Evolutionary conservation across 2,113 vertebrate species (phyloP), one percentile per base, ranked within the genome.

Genomic region (Colius striatus): DNA sequence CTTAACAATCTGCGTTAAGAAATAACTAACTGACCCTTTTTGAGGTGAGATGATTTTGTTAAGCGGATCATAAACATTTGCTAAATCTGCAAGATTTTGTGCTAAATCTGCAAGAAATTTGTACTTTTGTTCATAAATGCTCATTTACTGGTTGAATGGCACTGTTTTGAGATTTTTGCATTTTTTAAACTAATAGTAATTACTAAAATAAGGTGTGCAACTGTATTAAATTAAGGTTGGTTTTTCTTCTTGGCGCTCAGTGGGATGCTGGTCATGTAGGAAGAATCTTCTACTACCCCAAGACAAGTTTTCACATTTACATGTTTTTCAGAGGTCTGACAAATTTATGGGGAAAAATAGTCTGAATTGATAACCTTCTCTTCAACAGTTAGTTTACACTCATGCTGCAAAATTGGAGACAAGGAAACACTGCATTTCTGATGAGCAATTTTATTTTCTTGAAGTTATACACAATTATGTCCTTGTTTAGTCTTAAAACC

Each of bases 301-400:
- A 92, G 63, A 81, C 27, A 84, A 30, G 57, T 65, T 74, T 51
- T 92, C 61, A 48, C 22, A 48, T 92, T 96, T 94, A 96, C 43
- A 50, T 80, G 84, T 30, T 94, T 97, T 93, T 27, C 78, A 86
- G 76, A 90, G 73, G 32, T 75, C n/a, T 70, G 43, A 78, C 50
- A 8, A 95, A 86, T 93, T 87, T 72, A 60, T 53, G 18, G 10
- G 36, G 41, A 13, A 76, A 89, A 81, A 38, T 67, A 60, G 13
- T 73, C 2, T 75, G 15, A 76, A 25, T 54, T 88, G 26, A 21
- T 95, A 27, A 90, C 90, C 83, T 36, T 85, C 19, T 65, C 54
- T 15, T 57, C 29, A 61, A 3, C 14, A 51, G 43, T 86, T 93
- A 26, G 38, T 72, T 51, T 92, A 27, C 16, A 26, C 62, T 89